Base-by-base conservation (phyloP, 2,888 invertebrate genomes). In the Ceramica pisi region DNA sequence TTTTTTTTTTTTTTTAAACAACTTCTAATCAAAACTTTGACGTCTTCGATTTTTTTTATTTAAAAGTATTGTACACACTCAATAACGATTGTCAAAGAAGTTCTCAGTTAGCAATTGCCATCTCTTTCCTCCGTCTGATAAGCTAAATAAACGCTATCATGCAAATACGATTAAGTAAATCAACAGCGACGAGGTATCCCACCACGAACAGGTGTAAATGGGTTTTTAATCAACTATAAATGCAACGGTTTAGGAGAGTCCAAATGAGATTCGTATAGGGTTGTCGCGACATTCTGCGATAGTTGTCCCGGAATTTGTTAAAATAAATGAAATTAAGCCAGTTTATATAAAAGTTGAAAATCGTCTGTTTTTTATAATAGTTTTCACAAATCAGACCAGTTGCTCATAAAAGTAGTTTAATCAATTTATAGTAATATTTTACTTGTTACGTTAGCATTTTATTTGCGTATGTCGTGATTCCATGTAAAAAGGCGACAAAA, bases 181-280 rank as follows among this genome's bases (percentile, higher is more conserved):
- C 72, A 75, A 79, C 82, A 68, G 62, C 21, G 59, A 71, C 60
- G 59, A 75, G 78, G 83, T 86, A 83, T 82, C 84, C 69, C 68
- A 77, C 71, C 71, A 63, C 69, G 72, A 82, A 71, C 82, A 84
- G 82, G 78, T 84, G 75, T 86, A 86, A 85, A 80, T 82, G 78
- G 80, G 74, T 81, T 87, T 87, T 85, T 88, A 89, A 89, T 88
- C 87, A 88, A 85, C 88, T 85, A 84, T 83, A 89, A 87, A 85
- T 82, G 84, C 82, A 86, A 78, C 83, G 81, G 75, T 81, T 87
- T 82, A 82, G 67, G 76, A 73, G 75, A 78, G 78, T 84, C 76
- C 67, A 86, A 86, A 88, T 78, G 79, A 82, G 73, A 79, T 81
- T 72, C 77, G 38, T 64, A n/a, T 67, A 84, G 85, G 86, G 86